A percentile compares a stretch with the other conserved stretches of the same genome.
phyloP scores from a whole-genome alignment of 2,113 vertebrate species.

The Gallinago undulata region DNA sequence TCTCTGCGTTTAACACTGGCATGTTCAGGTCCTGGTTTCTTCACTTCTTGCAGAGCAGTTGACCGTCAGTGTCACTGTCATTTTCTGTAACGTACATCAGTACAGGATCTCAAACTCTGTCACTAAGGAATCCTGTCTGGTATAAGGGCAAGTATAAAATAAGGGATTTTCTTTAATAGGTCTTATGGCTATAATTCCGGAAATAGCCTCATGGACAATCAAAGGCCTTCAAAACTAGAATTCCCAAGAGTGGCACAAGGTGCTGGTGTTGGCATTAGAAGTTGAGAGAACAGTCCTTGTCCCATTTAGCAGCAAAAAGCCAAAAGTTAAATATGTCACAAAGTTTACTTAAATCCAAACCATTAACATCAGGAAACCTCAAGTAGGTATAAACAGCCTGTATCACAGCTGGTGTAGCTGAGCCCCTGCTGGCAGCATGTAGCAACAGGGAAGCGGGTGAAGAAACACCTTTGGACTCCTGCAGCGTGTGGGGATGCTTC shows the following conservation, averaged over 20 bases:
- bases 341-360: slow-evolving; percentile 24
- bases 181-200: neutral
- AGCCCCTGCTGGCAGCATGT: neutral
- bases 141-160: neutral
- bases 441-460: neutral
- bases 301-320: neutral
- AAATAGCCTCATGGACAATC: neutral
- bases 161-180: neutral
- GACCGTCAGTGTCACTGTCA: neutral
- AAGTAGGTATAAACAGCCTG: neutral
- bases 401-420: neutral
- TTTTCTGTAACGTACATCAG: neutral
- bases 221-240: neutral
- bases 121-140: neutral
- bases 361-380: neutral
- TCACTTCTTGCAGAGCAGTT: neutral
- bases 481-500: neutral
- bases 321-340: neutral
- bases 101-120: neutral
- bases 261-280: neutral
- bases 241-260: neutral
- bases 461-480: neutral
- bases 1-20: neutral
- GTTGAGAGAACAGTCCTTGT: neutral
- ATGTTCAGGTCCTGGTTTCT: neutral